Percentiles rank a stretch among this genome's conserved stretches.
These are phyloP conservation scores for Harpagoxenus sublaevis DNA, from an alignment of 2,888 invertebrate species.

Conservation along the genomic window DNA sequence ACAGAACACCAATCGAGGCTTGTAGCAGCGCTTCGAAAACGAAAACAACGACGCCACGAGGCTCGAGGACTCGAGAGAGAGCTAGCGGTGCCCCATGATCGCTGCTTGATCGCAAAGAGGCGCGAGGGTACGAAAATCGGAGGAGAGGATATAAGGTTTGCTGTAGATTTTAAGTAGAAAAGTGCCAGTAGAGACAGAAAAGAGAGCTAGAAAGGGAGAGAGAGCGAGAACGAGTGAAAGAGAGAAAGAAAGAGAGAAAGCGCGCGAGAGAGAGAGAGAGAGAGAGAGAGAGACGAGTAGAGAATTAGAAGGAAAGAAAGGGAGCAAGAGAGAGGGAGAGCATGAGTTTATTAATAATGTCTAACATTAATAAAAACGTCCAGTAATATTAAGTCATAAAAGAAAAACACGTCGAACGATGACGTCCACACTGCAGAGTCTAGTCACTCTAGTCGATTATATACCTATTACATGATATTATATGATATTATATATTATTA, in stretches of 20 bases:
- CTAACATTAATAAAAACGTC: conserved; percentile 85
- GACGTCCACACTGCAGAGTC: conserved; percentile 84
- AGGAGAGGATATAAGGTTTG: conserved; percentile 73
- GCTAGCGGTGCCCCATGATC: conserved; percentile 72
- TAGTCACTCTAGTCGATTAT: conserved; percentile 85
- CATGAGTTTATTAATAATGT: conserved; percentile 77
- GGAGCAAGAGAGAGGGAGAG: conserved; percentile 43
- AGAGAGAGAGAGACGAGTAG: conserved; percentile 16
- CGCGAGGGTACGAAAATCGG: conserved; percentile 39
- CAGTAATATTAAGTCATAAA: conserved; percentile 85
- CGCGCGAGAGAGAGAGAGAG: conserved; percentile 12
- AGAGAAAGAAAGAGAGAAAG: conserved; percentile 13
- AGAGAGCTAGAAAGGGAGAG: conserved; percentile 28
- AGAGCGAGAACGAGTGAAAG: conserved; percentile 21
- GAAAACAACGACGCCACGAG: conserved; percentile 44
- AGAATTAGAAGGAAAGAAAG: conserved; percentile 19
- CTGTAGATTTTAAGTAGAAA: conserved; percentile 85
- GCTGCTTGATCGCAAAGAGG: conserved; percentile 41
- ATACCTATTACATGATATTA: conserved; percentile 78
- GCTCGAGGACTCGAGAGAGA: conserved; percentile 56
- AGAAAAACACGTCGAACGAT: conserved; percentile 79
- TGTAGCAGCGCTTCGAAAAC: conserved; percentile 80
- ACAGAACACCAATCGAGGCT: conserved; percentile 78
- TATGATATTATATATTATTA: conserved; percentile 79
- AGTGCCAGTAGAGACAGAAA: conserved; percentile 84